These are phyloP conservation scores for Macroramphosus scolopax DNA, from an alignment of 2,797 vertebrate genomes.

Conservation along the genomic window DNA sequence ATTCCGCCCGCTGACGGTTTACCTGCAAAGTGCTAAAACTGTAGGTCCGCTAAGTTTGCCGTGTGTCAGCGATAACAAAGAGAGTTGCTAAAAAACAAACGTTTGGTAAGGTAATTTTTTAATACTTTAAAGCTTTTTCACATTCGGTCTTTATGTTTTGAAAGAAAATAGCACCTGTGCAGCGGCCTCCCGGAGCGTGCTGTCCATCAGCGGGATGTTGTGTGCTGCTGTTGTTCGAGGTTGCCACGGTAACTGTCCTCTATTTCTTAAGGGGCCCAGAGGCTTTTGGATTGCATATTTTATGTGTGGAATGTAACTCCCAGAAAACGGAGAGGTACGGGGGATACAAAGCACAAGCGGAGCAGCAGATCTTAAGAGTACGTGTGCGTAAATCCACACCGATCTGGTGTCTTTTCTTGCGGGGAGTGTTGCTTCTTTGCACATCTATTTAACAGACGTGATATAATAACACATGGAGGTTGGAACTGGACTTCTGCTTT, in stretches of 20 bases:
- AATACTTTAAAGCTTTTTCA: constrained; percentile 40
- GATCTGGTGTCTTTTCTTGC: constrained; percentile 13
- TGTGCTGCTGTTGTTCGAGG: constrained; percentile 74
- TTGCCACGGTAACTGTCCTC: constrained; percentile 73
- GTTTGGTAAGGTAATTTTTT: constrained; percentile 34
- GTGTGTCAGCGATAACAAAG: background rate
- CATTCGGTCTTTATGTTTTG: constrained; percentile 57
- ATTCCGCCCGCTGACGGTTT: constrained; percentile 29
- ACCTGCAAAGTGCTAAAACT: constrained; percentile 33
- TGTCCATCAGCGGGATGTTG: constrained; percentile 70
- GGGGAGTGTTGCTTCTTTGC: constrained; percentile 20
- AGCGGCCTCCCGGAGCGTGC: constrained; percentile 61
- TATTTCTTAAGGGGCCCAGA: constrained; percentile 71
- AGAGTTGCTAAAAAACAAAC: constrained; percentile 10
- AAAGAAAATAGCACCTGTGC: constrained; percentile 74
- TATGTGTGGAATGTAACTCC: constrained; percentile 74
- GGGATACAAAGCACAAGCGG: constrained; percentile 35
- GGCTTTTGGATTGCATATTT: constrained; percentile 74
- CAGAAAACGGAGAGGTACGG: constrained; percentile 50
- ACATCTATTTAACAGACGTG: constrained; percentile 18
- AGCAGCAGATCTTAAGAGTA: constrained; percentile 58
- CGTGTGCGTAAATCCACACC: constrained; percentile 37
- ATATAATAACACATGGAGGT: constrained; percentile 25
- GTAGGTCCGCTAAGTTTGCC: constrained; percentile 2
- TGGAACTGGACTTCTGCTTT: constrained; percentile 25